Conservation (phyloP, 2,113 vertebrate genomes). For the Aspidoscelis tigris region DNA sequence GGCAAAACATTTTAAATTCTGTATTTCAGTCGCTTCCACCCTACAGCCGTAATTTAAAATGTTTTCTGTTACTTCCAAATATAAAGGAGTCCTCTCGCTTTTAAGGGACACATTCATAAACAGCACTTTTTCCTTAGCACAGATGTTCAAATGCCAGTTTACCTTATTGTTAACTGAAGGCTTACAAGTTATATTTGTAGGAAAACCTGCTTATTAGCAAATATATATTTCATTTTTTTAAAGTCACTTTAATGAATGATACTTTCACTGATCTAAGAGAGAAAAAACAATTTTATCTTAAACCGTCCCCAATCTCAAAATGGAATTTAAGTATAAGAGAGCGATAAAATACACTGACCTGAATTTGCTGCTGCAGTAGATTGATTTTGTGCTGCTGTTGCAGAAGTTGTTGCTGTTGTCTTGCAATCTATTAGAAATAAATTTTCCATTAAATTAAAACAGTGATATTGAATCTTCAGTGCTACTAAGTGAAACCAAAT, state of each 20-base stretch:
- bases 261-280: constrained; percentile 50
- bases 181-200: constrained; percentile 36
- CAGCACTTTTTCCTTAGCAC: constrained; percentile 34
- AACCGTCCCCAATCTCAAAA: constrained; percentile 62
- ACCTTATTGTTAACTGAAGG: constrained; percentile 44
- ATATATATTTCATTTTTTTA: constrained; percentile 38
- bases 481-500: constrained; percentile 46
- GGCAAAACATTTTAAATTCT: not conserved
- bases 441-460: constrained; percentile 75
- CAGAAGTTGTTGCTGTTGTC: constrained; percentile 99
- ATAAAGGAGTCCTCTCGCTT: constrained; percentile 33
- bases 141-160: constrained; percentile 43
- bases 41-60: constrained; percentile 15
- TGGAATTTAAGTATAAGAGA: constrained; percentile 67
- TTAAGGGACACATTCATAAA: constrained; percentile 32
- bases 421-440: constrained; percentile 90
- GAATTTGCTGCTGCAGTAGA: constrained; percentile 99
- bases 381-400: constrained; percentile 99
- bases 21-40: not conserved
- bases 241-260: constrained; percentile 42
- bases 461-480: constrained; percentile 63
- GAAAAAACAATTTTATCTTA: constrained; percentile 62
- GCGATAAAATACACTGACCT: constrained; percentile 91
- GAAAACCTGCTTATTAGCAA: constrained; percentile 30
- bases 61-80: constrained; percentile 20